These are phyloP conservation scores for Drosophila orena DNA, from an alignment of 1,140 invertebrate species.

Conservation along the genomic window DNA sequence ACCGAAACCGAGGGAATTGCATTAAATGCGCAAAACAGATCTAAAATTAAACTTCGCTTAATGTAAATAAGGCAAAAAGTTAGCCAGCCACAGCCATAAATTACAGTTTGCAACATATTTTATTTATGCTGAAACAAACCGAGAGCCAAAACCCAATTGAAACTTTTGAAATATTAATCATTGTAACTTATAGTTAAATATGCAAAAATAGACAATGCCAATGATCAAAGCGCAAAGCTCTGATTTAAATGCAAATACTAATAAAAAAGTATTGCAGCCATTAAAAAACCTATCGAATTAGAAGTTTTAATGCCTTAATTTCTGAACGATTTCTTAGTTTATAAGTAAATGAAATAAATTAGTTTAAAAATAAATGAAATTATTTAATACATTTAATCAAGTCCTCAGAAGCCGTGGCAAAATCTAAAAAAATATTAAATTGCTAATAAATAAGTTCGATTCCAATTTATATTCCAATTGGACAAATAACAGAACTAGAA, in stretches of 20 bases:
- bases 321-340: too few species aligned
- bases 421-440: too few species aligned
- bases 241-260: not conserved
- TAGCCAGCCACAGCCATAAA: conserved; percentile 4
- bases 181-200: not conserved
- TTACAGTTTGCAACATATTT: conserved; percentile 4
- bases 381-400: too few species aligned
- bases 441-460: too few species aligned
- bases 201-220: not conserved
- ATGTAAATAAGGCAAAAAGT: conserved; percentile 17
- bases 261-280: not conserved
- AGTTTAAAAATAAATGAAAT: too few species aligned
- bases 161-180: conserved; percentile 12
- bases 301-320: not conserved
- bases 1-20: conserved; percentile 21
- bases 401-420: too few species aligned
- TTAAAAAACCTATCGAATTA: too few species aligned
- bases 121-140: conserved; percentile 15
- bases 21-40: conserved; percentile 34
- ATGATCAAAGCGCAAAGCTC: not conserved
- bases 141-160: not conserved
- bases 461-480: too few species aligned
- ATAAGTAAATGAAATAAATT: too few species aligned
- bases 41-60: conserved; percentile 23
- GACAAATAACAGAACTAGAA: too few species aligned